Percentiles rank a stretch among this genome's conserved stretches.
These are phyloP conservation scores for Pharmacophagus antenor DNA, from an alignment of 2,888 invertebrate species.

Conservation along the genomic window DNA sequence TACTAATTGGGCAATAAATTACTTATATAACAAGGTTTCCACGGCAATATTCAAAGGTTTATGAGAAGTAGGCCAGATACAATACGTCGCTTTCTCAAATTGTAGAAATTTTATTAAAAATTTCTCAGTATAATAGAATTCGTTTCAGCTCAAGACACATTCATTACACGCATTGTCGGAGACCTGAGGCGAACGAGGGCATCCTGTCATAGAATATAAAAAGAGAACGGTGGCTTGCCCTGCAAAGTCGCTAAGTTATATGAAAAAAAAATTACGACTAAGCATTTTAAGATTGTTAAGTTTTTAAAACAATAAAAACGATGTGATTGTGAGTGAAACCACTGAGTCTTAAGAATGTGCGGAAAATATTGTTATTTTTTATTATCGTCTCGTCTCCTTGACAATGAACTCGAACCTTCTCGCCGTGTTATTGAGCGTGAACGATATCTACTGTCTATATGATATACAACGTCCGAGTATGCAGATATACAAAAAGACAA, in stretches of 20 bases:
- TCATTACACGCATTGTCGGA: slow-evolving; percentile 24
- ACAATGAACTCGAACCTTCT: too few species aligned
- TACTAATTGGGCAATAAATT: too few species aligned
- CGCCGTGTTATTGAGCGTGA: too few species aligned
- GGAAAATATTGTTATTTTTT: too few species aligned
- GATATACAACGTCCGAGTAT: too few species aligned
- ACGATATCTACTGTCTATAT: too few species aligned
- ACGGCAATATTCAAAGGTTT: slow-evolving; percentile 10
- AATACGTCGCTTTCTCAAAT: slow-evolving; percentile 15
- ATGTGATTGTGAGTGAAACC: too few species aligned
- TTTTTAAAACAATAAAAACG: neutral
- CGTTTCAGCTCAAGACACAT: slow-evolving; percentile 20
- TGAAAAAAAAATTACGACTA: slow-evolving; percentile 1
- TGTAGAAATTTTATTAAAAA: slow-evolving; percentile 20
- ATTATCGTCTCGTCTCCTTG: too few species aligned
- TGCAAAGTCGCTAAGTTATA: neutral
- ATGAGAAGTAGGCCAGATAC: slow-evolving; percentile 15
- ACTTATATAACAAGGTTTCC: neutral
- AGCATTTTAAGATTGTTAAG: neutral
- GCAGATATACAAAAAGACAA: too few species aligned
- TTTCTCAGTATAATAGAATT: slow-evolving; percentile 26
- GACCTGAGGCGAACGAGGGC: slow-evolving; percentile 20
- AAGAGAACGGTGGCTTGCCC: neutral
- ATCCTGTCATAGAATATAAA: slow-evolving; percentile 25
- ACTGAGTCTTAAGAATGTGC: too few species aligned